Base-by-base conservation (phyloP, 2,888 invertebrate genomes). In the Oxystoma pomonae region DNA sequence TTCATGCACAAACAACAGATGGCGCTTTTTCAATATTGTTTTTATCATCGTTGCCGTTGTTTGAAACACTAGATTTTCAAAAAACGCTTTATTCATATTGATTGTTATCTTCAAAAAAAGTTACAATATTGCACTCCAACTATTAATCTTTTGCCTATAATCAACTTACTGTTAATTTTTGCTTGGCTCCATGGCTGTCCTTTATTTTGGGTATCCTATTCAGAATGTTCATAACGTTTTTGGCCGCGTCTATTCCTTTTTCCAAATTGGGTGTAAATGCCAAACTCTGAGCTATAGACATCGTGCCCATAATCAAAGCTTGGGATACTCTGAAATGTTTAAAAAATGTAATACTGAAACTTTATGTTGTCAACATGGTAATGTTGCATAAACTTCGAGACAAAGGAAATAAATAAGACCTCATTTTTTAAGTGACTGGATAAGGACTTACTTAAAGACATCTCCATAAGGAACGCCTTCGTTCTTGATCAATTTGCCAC, bases 251-350 rank as follows among this genome's bases (percentile, higher is more conserved):
- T 59, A 91, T 82, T 51, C 90, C 92, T 79, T 90, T 91, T 71
- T 90, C 90, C 80, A 92, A 87, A 77, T 92, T 92, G 3, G 92
- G 92, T 0, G 91, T 89, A 77, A 91, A 92, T 0, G 88, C 87
- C 60, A 89, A 83, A 0, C 84, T 83, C 68, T 84, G 83, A 9
- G 84, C 88, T 17, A 90, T 87, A 17, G 89, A 85, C 0, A 86
- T 84, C 0, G 89, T 86, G 3, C 90, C 89, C 86, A 89, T 87
- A 53, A 90, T 83, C 16, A 90, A 76, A 0, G 89, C 87, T 79
- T 91, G 90, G 0, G 89, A 87, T 19, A 91, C 88, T 75, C 90
- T 90, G 70, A 21, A 76, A 53, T 5, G n/a, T 9, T 16, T 9
- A 53, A 17, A 53, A 53, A n/a, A n/a, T n/a, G n/a, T n/a, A 70